phyloP scores from a whole-genome alignment of 2,113 vertebrate genomes.

The Mungos mungo region DNA sequence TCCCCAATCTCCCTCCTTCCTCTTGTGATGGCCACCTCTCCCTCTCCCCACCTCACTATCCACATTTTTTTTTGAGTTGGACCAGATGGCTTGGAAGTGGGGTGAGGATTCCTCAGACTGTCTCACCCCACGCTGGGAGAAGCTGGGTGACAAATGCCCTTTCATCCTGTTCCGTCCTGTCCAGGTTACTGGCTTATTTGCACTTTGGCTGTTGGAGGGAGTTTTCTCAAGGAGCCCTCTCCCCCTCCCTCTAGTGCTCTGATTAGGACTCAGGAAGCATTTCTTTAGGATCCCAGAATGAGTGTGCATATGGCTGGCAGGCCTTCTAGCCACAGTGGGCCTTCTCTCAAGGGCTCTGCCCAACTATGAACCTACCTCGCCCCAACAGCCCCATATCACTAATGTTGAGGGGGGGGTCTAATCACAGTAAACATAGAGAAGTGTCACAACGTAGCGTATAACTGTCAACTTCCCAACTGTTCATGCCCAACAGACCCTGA shows the following conservation, averaged over 20 bases:
- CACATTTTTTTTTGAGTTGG: background rate
- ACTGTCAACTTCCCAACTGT: background rate
- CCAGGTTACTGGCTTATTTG: background rate
- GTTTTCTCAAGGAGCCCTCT: background rate
- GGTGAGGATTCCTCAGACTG: background rate
- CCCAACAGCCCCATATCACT: background rate
- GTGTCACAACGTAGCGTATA: background rate
- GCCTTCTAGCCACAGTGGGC: background rate
- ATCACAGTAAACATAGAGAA: background rate
- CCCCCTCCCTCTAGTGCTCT: background rate
- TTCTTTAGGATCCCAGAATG: background rate
- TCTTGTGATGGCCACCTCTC: rapidly evolving
- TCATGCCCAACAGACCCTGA: background rate
- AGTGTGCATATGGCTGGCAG: background rate
- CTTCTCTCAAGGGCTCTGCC: background rate
- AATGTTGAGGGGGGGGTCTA: background rate
- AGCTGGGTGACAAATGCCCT: too few species aligned
- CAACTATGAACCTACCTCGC: too few species aligned
- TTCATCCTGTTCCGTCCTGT: rapidly evolving
- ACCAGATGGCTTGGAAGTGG: background rate
- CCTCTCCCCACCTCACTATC: too few species aligned
- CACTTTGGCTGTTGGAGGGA: background rate
- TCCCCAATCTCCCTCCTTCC: background rate
- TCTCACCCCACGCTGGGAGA: background rate
- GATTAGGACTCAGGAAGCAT: background rate